Evolutionary conservation across 2,888 invertebrate species (phyloP), one percentile per base, ranked within the genome.

Genomic region (Neuroscelio doddi): DNA sequence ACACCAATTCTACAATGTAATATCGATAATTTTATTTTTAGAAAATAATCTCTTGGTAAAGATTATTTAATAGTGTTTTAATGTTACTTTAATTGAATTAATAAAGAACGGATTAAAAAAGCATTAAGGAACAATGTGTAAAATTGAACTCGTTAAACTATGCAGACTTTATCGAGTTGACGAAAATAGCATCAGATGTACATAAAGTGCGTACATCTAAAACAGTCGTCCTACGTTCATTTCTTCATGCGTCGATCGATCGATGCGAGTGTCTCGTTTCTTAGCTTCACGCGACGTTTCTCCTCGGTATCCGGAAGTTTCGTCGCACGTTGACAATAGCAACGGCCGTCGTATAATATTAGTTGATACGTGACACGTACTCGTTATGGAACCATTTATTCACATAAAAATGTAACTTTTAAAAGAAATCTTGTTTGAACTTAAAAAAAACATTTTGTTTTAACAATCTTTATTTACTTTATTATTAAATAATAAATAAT

Each of bases 281-380:
- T 10, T 10, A 2, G 14, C 3, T 3, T 8, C 3, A 8, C 9
- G 32, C 32, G 14, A 12, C 12, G 42, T 26, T 12, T 26, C 51
- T 42, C 52, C n/a, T 14, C 34, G 58, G 59, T 38, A 58, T 75
- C 76, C 75, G 76, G 74, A 75, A 75, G 75, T 71, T 53, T 58
- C 65, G 62, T 44, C 29, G n/a, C 14, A 17, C 3, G 3, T 3
- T 14, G 7, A 45, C 45, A 29, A 14, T 26, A 10, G 16, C 27
- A 21, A 39, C 21, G 16, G 39, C n/a, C n/a, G 39, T 4, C 14
- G 14, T 49, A 16, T 16, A 50, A 24, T 26, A 44, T 32, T 34
- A 45, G 30, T 38, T 49, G 34, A 51, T 53, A 36, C 46, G 34
- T 47, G 34, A 51, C 51, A 21, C 27, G 49, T 32, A 27, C 26